These are phyloP conservation scores for Thelaira solivaga DNA, from an alignment of 2,888 invertebrate genomes.

Conservation along the genomic window DNA sequence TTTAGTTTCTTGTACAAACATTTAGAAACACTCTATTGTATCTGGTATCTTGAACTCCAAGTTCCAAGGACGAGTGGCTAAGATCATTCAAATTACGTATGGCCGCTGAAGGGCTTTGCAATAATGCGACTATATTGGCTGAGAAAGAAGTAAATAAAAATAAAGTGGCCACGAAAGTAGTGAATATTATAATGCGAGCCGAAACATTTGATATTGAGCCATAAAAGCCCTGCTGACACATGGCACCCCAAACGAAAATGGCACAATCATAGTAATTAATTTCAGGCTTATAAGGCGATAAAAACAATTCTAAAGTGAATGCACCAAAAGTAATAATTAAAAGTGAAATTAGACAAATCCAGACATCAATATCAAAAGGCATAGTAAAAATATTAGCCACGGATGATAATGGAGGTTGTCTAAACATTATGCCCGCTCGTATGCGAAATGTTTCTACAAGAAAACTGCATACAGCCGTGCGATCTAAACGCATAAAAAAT, in stretches of 20 bases:
- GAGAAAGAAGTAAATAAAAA: conserved; percentile 82
- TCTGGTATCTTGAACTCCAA: conserved; percentile 80
- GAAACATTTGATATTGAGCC: conserved; percentile 78
- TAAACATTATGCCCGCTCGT: conserved; percentile 80
- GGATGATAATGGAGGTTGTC: conserved; percentile 81
- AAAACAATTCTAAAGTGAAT: conserved; percentile 69
- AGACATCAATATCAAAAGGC: conserved; percentile 80
- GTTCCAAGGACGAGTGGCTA: conserved; percentile 78
- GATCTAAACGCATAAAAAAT: conserved; percentile 80
- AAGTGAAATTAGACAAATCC: conserved; percentile 76
- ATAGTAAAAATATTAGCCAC: conserved; percentile 81
- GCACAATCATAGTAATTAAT: conserved; percentile 77
- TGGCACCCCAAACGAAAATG: conserved; percentile 79
- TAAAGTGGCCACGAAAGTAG: conserved; percentile 79
- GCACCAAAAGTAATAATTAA: conserved; percentile 69
- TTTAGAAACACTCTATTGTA: conserved; percentile 81
- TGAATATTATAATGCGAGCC: conserved; percentile 79
- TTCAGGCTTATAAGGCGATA: conserved; percentile 67
- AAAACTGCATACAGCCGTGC: conserved; percentile 78
- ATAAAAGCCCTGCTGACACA: conserved; percentile 82
- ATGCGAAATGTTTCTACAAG: conserved; percentile 78
- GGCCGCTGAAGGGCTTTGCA: conserved; percentile 81
- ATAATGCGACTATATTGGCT: conserved; percentile 81
- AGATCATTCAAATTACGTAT: conserved; percentile 79
- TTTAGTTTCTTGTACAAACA: conserved; percentile 72